Evolutionary conservation across 2,797 vertebrate species (phyloP).

Genomic region (Sebastes diploproa): DNA sequence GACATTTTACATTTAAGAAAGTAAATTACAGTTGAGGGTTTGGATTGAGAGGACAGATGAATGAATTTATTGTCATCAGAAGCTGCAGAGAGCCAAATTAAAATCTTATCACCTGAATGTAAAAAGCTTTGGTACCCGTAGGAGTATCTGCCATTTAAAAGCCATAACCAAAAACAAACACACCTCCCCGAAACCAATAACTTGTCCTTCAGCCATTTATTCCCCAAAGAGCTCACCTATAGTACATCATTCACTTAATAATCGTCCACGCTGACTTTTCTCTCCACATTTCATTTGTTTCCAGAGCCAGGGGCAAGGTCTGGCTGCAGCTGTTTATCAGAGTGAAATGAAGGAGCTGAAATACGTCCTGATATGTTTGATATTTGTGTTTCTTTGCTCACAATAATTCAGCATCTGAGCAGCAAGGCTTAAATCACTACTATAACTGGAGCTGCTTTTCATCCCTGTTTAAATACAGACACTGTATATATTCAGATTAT

Average conservation of each 20-base stretch:
- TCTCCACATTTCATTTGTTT: slow-evolving; percentile 56
- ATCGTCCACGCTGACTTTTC: slow-evolving; percentile 10
- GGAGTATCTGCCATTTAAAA: slow-evolving; percentile 37
- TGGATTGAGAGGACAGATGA: not conserved
- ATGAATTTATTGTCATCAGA: not conserved
- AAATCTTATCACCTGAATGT: not conserved
- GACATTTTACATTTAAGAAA: not conserved
- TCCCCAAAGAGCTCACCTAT: slow-evolving; percentile 47
- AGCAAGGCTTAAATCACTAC: not conserved
- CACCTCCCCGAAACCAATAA: slow-evolving; percentile 33
- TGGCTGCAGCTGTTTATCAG: slow-evolving; percentile 44
- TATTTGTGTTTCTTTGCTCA: slow-evolving; percentile 36
- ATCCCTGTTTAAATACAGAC: not conserved
- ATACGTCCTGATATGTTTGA: slow-evolving; percentile 29
- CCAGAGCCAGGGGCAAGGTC: slow-evolving; percentile 43
- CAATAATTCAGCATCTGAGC: slow-evolving; percentile 7
- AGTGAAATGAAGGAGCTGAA: slow-evolving; percentile 20
- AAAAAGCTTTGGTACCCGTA: not conserved
- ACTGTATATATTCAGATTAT: not conserved
- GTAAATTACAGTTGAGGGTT: not conserved
- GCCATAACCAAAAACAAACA: slow-evolving; percentile 23
- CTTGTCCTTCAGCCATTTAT: slow-evolving; percentile 42
- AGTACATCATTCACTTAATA: slow-evolving; percentile 46
- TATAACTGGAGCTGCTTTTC: not conserved
- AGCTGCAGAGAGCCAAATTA: slow-evolving; percentile 5